Conservation (phyloP, 2,888 invertebrate genomes). For the Lasius platythorax region DNA sequence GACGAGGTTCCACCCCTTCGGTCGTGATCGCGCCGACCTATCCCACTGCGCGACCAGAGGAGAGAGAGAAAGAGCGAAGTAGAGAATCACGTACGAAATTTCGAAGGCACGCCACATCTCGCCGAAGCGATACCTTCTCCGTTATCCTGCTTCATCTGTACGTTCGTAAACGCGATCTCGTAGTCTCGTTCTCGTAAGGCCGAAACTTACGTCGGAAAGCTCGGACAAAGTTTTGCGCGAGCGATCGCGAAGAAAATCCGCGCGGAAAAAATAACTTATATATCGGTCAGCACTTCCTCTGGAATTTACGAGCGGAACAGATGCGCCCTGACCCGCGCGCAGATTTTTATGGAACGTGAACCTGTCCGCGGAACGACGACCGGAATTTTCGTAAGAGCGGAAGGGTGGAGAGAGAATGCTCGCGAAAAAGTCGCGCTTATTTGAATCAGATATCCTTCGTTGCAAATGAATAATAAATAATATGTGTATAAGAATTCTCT, state of each 20-base stretch:
- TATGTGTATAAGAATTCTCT: neutral
- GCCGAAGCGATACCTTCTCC: neutral
- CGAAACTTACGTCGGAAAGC: slow-evolving; percentile 6
- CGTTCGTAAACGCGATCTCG: slow-evolving; percentile 15
- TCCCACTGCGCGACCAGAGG: neutral
- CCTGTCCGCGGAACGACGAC: slow-evolving; percentile 18
- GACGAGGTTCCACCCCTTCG: slow-evolving; percentile 67
- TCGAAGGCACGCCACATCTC: neutral
- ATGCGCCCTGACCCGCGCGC: slow-evolving; percentile 33
- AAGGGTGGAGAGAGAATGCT: neutral
- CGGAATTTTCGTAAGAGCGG: slow-evolving; percentile 15
- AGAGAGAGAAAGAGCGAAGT: slow-evolving; percentile 2
- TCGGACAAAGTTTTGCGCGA: slow-evolving; percentile 42
- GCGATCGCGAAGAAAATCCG: slow-evolving; percentile 13
- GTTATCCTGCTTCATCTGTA: neutral
- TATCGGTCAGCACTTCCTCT: slow-evolving; percentile 21
- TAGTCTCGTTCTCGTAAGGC: slow-evolving; percentile 12
- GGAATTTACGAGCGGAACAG: slow-evolving; percentile 43
- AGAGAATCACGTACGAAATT: slow-evolving; percentile 41
- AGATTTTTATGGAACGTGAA: slow-evolving; percentile 37
- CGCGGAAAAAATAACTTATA: slow-evolving; percentile 32
- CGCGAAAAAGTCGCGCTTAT: slow-evolving; percentile 2
- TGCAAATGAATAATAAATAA: neutral
- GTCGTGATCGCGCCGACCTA: slow-evolving; percentile 28
- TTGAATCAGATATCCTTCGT: neutral